These are phyloP conservation scores for Pelmatolapia mariae DNA, from an alignment of 2,113 vertebrate species.

Conservation along the genomic window DNA sequence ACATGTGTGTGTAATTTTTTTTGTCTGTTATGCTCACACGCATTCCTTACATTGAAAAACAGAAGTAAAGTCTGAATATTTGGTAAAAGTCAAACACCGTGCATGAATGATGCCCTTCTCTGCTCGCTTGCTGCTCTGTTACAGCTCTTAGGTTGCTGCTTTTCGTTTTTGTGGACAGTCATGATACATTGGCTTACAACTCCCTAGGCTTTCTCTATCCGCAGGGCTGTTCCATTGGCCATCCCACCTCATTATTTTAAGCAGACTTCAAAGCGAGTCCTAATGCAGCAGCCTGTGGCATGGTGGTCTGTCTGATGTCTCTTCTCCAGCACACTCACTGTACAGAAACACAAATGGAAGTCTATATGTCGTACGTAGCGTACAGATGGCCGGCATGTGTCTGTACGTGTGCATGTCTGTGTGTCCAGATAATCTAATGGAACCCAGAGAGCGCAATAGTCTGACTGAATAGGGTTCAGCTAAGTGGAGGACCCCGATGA, in stretches of 20 bases:
- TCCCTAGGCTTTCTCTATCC: neutral
- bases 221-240: constrained; percentile 3
- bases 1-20: neutral
- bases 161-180: constrained; percentile 16
- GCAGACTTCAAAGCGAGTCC: constrained; percentile 41
- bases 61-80: constrained; percentile 15
- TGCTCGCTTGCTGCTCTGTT: neutral
- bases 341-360: constrained; percentile 38
- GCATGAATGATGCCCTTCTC: neutral
- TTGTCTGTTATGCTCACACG: neutral
- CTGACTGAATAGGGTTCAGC: constrained; percentile 33
- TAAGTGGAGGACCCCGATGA: constrained; percentile 38
- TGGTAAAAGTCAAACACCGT: neutral
- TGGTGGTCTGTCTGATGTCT: constrained; percentile 45
- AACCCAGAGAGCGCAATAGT: constrained; percentile 25
- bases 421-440: constrained; percentile 53
- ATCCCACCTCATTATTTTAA: constrained; percentile 54
- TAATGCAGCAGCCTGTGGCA: constrained; percentile 29
- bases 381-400: constrained; percentile 21
- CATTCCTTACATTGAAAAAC: constrained; percentile 19
- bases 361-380: constrained; percentile 11
- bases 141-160: constrained; percentile 7
- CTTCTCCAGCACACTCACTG: neutral
- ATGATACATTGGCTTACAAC: constrained; percentile 16
- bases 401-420: neutral